These are phyloP conservation scores for Trypoxylon attenuatum DNA, from an alignment of 2,888 invertebrate species.

Conservation along the genomic window DNA sequence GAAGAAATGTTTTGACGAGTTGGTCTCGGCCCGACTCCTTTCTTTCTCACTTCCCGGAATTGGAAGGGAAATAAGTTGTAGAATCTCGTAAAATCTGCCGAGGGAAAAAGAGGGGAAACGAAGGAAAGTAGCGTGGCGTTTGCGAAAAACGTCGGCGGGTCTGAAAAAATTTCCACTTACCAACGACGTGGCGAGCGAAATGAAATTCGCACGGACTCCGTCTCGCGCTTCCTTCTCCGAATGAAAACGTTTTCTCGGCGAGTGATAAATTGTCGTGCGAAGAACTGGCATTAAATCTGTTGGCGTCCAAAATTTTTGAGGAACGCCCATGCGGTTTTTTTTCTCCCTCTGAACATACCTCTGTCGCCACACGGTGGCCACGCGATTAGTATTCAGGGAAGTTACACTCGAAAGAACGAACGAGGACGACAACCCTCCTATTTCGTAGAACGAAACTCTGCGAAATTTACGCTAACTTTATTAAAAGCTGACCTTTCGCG, in stretches of 20 bases:
- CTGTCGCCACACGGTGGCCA: no score
- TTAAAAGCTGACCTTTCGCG: no score
- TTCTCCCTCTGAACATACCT: background rate
- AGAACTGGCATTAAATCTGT: constrained; percentile 34
- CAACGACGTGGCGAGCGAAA: constrained; percentile 25
- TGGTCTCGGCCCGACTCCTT: no score
- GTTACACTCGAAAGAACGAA: no score
- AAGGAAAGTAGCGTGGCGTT: background rate
- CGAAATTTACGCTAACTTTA: background rate
- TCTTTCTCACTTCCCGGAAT: no score
- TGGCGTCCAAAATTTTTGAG: constrained; percentile 26
- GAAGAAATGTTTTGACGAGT: no score
- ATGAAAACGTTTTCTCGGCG: constrained; percentile 31
- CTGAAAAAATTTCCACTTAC: constrained; percentile 32
- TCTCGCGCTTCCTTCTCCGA: constrained; percentile 21
- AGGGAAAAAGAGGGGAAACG: no score
- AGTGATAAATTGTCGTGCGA: constrained; percentile 34
- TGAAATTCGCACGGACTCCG: constrained; percentile 41
- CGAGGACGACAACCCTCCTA: background rate
- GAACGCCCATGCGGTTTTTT: background rate
- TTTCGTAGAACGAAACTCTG: background rate
- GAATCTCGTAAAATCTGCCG: no score
- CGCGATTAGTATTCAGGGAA: background rate
- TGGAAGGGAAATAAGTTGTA: no score
- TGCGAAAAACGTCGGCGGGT: constrained; percentile 10